phyloP scores from a whole-genome alignment of 2,113 vertebrate species.

The Garra rufa region DNA sequence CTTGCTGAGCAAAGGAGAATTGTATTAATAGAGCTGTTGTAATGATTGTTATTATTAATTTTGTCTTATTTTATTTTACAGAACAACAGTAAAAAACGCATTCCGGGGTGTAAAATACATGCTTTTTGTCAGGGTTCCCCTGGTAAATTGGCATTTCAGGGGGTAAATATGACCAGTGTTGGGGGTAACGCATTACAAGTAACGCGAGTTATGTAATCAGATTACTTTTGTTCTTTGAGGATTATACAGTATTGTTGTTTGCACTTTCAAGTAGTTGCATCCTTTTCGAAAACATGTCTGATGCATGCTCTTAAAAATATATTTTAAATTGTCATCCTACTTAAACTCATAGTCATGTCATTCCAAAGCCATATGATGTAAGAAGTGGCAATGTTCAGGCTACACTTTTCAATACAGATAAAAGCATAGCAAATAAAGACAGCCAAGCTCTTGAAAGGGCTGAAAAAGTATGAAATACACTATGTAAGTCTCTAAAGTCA shows the following conservation, averaged over 20 bases:
- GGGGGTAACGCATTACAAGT: no score
- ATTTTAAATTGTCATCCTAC: background rate
- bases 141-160: no score
- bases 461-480: background rate
- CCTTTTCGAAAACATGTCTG: background rate
- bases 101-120: no score
- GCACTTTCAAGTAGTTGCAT: background rate
- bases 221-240: conserved; percentile 14
- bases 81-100: no score
- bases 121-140: no score
- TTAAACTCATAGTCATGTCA: background rate
- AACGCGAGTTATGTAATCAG: no score
- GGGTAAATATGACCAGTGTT: no score
- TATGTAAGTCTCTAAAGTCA: background rate
- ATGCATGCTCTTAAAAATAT: background rate
- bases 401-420: background rate
- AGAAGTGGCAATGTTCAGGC: background rate
- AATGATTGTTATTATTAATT: no score
- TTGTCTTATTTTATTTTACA: no score
- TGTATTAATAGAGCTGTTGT: no score
- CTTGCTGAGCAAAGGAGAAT: no score
- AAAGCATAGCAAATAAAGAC: background rate
- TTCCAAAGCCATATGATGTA: background rate
- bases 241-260: background rate
- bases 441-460: background rate